A percentile compares a stretch with the other conserved stretches of the same genome.
Conservation (phyloP, 2,797 vertebrate genomes). For the Podarcis siculus region DNA sequence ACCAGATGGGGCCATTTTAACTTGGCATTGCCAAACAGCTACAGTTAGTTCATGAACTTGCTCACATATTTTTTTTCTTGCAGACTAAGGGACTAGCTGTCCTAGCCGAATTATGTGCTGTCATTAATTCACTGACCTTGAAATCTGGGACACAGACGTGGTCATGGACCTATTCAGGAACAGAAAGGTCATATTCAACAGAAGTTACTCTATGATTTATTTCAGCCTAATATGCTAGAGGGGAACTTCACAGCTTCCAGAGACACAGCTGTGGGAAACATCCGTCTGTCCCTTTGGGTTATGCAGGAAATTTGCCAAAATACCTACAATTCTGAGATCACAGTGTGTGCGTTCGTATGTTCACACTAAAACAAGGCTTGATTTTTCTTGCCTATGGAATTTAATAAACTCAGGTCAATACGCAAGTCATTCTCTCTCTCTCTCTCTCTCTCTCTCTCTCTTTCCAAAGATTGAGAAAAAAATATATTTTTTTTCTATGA, state of each 20-base stretch:
- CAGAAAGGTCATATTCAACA: conserved; percentile 35
- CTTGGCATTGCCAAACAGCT: conserved; percentile 41
- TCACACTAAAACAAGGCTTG: conserved; percentile 1
- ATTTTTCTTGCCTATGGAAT: conserved; percentile 43
- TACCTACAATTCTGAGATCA: conserved; percentile 19
- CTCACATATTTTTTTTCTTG: conserved; percentile 43
- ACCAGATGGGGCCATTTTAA: conserved; percentile 25
- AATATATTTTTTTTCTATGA: neutral
- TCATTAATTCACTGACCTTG: conserved; percentile 48
- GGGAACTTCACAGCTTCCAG: neutral
- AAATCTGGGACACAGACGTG: conserved; percentile 41
- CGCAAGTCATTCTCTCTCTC: neutral
- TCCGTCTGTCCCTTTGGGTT: conserved; percentile 15
- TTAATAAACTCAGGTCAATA: conserved; percentile 33
- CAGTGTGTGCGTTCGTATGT: neutral
- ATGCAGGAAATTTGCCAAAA: conserved; percentile 26
- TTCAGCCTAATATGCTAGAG: conserved; percentile 25
- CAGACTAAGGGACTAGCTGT: conserved; percentile 20
- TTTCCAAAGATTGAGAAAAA: conserved; percentile 24
- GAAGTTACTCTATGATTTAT: conserved; percentile 53
- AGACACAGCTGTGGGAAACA: conserved; percentile 33
- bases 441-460: conserved; percentile 28
- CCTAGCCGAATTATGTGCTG: conserved; percentile 11
- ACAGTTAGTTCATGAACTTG: conserved; percentile 48
- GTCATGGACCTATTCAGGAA: neutral